Percentiles rank a stretch among this genome's conserved stretches.
phyloP scores from a whole-genome alignment of 1,140 invertebrate genomes.

The Cherax quadricarinatus region DNA sequence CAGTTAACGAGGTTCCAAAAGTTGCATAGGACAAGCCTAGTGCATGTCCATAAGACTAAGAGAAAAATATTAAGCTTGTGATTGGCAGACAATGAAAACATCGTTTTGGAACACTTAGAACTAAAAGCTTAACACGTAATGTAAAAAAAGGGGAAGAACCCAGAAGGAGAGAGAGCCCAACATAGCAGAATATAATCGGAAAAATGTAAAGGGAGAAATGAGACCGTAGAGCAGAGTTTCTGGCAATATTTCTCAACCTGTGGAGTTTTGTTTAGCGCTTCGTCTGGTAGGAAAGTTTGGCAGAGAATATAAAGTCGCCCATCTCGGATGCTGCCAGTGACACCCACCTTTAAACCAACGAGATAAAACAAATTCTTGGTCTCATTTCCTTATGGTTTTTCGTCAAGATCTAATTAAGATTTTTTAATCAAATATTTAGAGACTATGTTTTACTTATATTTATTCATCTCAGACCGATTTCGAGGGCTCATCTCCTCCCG shows the following conservation, averaged over 20 bases:
- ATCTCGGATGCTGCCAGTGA: background rate
- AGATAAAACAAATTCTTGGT: no score
- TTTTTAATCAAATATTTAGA: no score
- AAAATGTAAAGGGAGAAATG: background rate
- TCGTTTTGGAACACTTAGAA: background rate
- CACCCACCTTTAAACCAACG: background rate
- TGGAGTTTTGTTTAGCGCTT: slow-evolving; percentile 10
- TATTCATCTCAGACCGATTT: no score
- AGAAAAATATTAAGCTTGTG: background rate
- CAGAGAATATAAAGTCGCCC: background rate
- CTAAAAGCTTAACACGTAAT: background rate
- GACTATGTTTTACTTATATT: no score
- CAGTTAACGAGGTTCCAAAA: background rate
- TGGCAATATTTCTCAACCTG: slow-evolving; percentile 26
- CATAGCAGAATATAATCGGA: background rate
- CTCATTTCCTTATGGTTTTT: no score
- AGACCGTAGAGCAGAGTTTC: background rate
- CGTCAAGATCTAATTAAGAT: no score
- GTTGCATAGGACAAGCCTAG: background rate
- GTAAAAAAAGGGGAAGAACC: background rate
- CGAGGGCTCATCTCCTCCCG: no score
- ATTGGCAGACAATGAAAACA: background rate
- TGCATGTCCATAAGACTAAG: background rate
- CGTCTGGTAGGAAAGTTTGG: background rate
- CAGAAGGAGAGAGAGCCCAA: background rate